phyloP scores from a whole-genome alignment of 2,888 invertebrate species.

The Candidula unifasciata region DNA sequence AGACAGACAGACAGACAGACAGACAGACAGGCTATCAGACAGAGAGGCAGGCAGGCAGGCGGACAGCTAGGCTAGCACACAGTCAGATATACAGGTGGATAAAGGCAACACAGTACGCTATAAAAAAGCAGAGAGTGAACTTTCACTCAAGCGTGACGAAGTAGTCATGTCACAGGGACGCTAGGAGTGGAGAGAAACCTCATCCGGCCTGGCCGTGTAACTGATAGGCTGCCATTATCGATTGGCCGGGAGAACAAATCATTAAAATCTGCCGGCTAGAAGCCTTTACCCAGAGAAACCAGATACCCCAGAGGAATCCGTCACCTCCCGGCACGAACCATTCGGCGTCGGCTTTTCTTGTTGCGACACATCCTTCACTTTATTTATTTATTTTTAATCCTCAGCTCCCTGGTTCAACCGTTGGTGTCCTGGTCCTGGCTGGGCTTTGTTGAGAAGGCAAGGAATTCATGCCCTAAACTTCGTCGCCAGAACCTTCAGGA shows the following conservation, averaged over 20 bases:
- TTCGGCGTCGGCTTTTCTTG: not conserved
- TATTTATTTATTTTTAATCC: constrained; percentile 19
- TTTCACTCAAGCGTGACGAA: constrained; percentile 24
- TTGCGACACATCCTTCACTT: not conserved
- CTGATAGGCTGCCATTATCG: constrained; percentile 39
- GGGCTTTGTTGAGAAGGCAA: constrained; percentile 1
- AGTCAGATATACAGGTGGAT: not conserved
- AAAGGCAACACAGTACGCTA: not conserved
- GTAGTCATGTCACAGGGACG: not conserved
- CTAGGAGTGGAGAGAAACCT: not conserved
- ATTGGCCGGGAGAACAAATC: constrained; percentile 34
- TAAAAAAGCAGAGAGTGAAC: not conserved
- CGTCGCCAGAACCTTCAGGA: too few species aligned
- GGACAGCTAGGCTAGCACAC: not conserved
- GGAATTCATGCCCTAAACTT: not conserved
- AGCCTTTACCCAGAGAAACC: constrained; percentile 23
- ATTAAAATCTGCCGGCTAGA: constrained; percentile 8
- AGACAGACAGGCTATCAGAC: not conserved
- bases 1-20: not conserved
- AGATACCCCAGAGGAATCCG: constrained; percentile 13
- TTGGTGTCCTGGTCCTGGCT: not conserved
- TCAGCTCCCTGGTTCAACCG: not conserved
- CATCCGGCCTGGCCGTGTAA: constrained; percentile 2
- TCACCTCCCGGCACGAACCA: constrained; percentile 31
- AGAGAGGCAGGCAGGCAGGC: not conserved